Evolutionary conservation across 2,113 vertebrate species (phyloP).

Genomic region (Engraulis encrasicolus): DNA sequence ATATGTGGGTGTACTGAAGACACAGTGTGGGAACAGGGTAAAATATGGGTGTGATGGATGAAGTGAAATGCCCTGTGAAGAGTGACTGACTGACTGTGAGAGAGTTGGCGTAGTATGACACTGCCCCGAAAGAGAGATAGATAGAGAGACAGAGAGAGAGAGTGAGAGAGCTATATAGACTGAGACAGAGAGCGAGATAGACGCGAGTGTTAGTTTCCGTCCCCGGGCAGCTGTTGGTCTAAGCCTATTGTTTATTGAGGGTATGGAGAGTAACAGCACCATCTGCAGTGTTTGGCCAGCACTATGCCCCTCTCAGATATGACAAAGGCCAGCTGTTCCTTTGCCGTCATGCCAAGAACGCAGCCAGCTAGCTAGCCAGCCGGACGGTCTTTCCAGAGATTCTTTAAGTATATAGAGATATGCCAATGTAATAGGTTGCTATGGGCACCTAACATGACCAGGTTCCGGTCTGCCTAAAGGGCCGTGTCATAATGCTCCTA

Average conservation of each 20-base stretch:
- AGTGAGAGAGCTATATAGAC: not conserved
- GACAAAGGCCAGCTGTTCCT: not conserved
- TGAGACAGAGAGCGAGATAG: no score
- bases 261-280: constrained; percentile 6
- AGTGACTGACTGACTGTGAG: not conserved
- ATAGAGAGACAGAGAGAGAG: not conserved
- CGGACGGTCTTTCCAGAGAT: no score
- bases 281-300: not conserved
- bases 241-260: constrained; percentile 19
- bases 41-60: not conserved
- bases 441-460: no score
- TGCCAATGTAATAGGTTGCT: no score
- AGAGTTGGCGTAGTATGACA: not conserved
- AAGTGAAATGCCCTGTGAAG: not conserved
- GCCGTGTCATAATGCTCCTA: no score
- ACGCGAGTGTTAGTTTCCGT: no score
- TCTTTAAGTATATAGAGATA: no score
- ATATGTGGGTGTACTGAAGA: not conserved
- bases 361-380: no score
- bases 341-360: not conserved
- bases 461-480: no score
- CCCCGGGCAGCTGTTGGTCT: not conserved
- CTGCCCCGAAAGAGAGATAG: not conserved
- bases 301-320: constrained; percentile 21
- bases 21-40: not conserved